Evolutionary conservation across 2,888 invertebrate genomes (phyloP).

Genomic region (Chrysolina oricalcia): DNA sequence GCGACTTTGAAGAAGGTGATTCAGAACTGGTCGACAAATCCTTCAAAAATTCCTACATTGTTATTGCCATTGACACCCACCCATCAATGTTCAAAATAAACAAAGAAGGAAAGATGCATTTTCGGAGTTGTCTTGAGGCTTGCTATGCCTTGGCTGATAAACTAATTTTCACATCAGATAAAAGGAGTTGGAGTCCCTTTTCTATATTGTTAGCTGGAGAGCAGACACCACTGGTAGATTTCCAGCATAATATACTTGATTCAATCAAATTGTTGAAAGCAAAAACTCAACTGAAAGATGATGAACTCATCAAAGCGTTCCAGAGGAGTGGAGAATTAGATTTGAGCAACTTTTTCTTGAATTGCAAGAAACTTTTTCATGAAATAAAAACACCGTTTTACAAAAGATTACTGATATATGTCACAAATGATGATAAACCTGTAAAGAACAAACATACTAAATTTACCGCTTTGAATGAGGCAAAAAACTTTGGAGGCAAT

Average conservation of each 20-base stretch:
- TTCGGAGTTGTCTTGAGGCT: constrained; percentile 60
- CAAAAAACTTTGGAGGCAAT: constrained; percentile 59
- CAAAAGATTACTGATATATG: constrained; percentile 59
- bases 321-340: constrained; percentile 58
- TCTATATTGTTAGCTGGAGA: constrained; percentile 59
- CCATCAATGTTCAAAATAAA: constrained; percentile 60
- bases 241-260: constrained; percentile 59
- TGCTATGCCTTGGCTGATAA: constrained; percentile 60
- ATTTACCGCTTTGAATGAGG: constrained; percentile 63
- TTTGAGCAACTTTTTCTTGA: constrained; percentile 60
- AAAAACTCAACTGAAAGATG: constrained; percentile 47
- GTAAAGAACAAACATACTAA: constrained; percentile 57
- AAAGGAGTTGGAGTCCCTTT: constrained; percentile 60
- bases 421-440: constrained; percentile 64
- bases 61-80: constrained; percentile 64
- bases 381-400: constrained; percentile 57
- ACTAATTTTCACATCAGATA: constrained; percentile 57
- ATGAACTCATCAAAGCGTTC: constrained; percentile 56
- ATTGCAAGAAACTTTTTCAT: constrained; percentile 62
- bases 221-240: constrained; percentile 55
- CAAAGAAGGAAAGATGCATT: constrained; percentile 54
- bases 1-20: constrained; percentile 47
- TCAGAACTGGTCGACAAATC: constrained; percentile 41
- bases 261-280: constrained; percentile 58
- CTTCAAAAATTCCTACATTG: constrained; percentile 60